These are phyloP conservation scores for Raja brachyura DNA, from an alignment of 2,113 vertebrate genomes.

Conservation along the genomic window DNA sequence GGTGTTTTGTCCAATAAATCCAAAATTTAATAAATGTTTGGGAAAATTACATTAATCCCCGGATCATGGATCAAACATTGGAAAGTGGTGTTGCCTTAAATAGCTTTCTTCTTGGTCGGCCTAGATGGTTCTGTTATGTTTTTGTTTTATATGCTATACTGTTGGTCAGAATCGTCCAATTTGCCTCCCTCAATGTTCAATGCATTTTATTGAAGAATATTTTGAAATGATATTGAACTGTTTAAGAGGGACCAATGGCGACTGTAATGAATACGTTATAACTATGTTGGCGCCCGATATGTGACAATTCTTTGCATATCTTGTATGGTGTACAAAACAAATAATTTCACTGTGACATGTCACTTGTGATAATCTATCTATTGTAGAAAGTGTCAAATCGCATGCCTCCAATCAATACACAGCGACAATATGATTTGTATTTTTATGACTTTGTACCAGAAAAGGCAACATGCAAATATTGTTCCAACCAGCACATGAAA, in stretches of 20 bases:
- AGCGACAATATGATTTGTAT: not conserved
- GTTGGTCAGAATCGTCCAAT: not conserved
- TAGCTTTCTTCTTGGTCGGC: no score
- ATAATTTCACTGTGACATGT: no score
- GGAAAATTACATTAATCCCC: not conserved
- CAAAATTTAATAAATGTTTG: not conserved
- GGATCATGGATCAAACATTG: no score
- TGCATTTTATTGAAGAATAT: not conserved
- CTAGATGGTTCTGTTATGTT: no score
- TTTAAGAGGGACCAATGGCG: no score
- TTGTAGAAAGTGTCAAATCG: not conserved
- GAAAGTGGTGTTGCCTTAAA: no score
- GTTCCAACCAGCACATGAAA: not conserved
- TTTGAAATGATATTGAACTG: no score
- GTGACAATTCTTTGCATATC: no score
- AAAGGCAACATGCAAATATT: not conserved
- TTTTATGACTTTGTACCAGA: not conserved
- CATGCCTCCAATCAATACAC: slow-evolving; percentile 14
- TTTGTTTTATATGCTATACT: not conserved
- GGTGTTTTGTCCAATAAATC: not conserved
- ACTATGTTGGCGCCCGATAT: no score
- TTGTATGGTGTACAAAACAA: no score
- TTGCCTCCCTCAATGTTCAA: not conserved
- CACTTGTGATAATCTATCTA: not conserved
- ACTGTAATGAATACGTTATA: no score